Evolutionary conservation across 2,797 vertebrate genomes (phyloP).

Genomic region (Ctenochaetus hawaiiensis): DNA sequence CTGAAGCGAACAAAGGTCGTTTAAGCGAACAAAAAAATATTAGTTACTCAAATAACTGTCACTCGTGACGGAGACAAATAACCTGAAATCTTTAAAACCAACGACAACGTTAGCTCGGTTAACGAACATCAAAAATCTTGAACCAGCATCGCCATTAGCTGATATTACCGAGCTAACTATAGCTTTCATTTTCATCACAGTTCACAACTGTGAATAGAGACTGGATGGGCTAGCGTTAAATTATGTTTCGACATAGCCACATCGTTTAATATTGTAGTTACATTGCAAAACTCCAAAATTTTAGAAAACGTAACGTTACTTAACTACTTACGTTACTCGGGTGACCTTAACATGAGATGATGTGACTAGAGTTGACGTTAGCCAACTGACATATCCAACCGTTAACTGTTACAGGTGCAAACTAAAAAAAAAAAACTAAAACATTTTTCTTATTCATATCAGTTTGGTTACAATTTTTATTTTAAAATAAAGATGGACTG

Average conservation of each 20-base stretch:
- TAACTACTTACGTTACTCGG: too few species aligned
- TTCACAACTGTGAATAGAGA: background rate
- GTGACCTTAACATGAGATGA: too few species aligned
- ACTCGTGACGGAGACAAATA: background rate
- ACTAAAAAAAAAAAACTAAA: too few species aligned
- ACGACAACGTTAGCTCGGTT: background rate
- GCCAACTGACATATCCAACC: too few species aligned
- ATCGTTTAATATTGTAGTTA: background rate
- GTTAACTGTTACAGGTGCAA: too few species aligned
- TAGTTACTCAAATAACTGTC: background rate
- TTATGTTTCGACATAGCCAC: background rate
- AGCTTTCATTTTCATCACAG: background rate
- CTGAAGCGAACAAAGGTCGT: accelerated
- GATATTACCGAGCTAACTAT: background rate
- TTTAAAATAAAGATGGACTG: too few species aligned
- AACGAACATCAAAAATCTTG: too few species aligned
- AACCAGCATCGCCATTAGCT: background rate
- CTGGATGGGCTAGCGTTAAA: background rate
- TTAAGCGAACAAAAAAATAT: too few species aligned
- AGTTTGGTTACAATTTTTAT: too few species aligned
- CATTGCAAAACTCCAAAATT: background rate
- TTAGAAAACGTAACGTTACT: background rate
- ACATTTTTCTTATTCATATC: too few species aligned
- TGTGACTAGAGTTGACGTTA: too few species aligned
- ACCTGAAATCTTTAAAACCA: background rate